Evolutionary conservation across 2,888 invertebrate species (phyloP).

Genomic region (Agonopterix subpropinquella): DNA sequence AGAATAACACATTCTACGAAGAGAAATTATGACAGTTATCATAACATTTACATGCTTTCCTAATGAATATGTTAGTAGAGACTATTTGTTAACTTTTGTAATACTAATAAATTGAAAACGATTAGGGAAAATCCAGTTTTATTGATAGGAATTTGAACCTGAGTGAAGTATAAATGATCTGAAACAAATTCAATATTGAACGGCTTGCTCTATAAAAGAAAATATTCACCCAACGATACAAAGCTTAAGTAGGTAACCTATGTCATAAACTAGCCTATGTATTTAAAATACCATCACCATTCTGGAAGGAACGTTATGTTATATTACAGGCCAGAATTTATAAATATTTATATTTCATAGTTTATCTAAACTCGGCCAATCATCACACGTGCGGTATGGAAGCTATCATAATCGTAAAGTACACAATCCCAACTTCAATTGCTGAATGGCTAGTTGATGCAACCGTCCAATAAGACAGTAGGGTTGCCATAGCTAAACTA

Average conservation of each 20-base stretch:
- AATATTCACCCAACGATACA: no score
- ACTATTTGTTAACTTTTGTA: conserved; percentile 3
- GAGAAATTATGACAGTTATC: conserved; percentile 35
- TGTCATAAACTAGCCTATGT: no score
- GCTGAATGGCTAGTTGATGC: conserved; percentile 32
- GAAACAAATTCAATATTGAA: no score
- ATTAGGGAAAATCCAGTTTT: no score
- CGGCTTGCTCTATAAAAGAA: no score
- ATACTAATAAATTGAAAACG: neutral
- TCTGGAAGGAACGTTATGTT: no score
- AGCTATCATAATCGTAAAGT: conserved; percentile 29
- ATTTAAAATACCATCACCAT: no score
- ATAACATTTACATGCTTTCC: conserved; percentile 35
- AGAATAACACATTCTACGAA: conserved; percentile 41
- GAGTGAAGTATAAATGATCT: no score
- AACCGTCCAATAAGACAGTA: conserved; percentile 26
- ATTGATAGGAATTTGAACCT: no score
- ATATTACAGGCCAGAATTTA: no score
- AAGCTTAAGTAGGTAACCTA: no score
- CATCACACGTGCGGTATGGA: conserved; percentile 3
- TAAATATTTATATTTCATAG: no score
- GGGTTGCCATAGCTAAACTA: conserved; percentile 7
- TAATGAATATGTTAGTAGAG: conserved; percentile 21
- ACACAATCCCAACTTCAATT: conserved; percentile 39
- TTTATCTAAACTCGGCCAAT: neutral